Percentiles rank a stretch among this genome's conserved stretches.
Evolutionary conservation across 2,113 vertebrate genomes (phyloP).

Genomic region (Scatophagus argus): DNA sequence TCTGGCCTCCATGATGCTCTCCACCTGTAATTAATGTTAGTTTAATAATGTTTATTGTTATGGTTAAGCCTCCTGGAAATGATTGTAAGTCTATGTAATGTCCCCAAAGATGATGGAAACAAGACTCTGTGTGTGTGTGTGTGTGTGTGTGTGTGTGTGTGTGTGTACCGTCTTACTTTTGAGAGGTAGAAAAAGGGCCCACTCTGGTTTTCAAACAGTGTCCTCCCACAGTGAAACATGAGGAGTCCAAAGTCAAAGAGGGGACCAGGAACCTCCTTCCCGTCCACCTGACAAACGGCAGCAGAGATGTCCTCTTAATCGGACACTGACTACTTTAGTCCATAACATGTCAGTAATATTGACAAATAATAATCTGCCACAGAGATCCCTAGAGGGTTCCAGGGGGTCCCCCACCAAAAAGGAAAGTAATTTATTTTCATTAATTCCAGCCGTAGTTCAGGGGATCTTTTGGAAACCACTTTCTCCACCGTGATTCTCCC

Average conservation of each 20-base stretch:
- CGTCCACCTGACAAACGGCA: slow-evolving; percentile 78
- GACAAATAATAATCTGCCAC: not conserved
- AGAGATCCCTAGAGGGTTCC: too few relatives aligned
- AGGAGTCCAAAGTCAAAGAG: slow-evolving; percentile 87
- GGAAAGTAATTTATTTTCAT: too few relatives aligned
- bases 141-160: not conserved
- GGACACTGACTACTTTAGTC: not conserved
- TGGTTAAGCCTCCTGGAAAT: too few relatives aligned
- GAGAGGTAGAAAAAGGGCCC: slow-evolving; percentile 87
- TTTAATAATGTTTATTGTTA: too few relatives aligned
- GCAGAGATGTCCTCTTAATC: not conserved
- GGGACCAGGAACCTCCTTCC: slow-evolving; percentile 83
- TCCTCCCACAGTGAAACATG: slow-evolving; percentile 84
- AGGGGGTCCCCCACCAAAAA: too few relatives aligned
- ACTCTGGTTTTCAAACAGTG: slow-evolving; percentile 78
- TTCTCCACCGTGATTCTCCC: too few relatives aligned
- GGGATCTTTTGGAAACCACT: too few relatives aligned
- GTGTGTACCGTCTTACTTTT: slow-evolving; percentile 76
- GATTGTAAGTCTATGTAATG: too few relatives aligned
- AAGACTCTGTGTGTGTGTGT: slow-evolving; percentile 17
- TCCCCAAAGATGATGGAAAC: too few relatives aligned
- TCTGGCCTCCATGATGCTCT: slow-evolving; percentile 83
- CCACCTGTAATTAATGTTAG: slow-evolving; percentile 84
- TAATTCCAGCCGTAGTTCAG: too few relatives aligned
- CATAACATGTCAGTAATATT: not conserved